Base-by-base conservation (phyloP, 2,797 vertebrate genomes). In the Lepilemur ruficaudatus region DNA sequence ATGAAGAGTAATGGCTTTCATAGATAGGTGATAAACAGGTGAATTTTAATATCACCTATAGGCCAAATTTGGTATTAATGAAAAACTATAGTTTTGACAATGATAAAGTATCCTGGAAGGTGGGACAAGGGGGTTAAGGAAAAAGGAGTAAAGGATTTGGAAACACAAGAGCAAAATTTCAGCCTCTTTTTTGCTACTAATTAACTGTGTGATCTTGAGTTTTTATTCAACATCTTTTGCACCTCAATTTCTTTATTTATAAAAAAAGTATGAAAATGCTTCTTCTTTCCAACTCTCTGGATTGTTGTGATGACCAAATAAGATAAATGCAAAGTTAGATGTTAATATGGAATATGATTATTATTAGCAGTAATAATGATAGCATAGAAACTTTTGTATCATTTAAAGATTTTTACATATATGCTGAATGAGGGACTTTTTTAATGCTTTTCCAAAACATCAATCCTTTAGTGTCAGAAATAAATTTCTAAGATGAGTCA, bases 401-500 rank as follows among this genome's bases (percentile, higher is more conserved):
- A 90, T 79, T 94, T 95, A 78, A 91, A 76, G 11, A 89, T 80
- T 70, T 96, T 67, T 70, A 79, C 57, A 70, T 32, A 70, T 41
- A 81, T 88, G 32, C 14, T 7, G 52, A 91, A 89, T 67, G 59
- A 93, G 57, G 32, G 7, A 12, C 57, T 22, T 67, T 82, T 81
- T 55, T 22, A n/a, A 59, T 65, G 93, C 48, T 30, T 92, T 94
- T 90, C 22, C 43, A 70, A 92, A 90, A 11, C 65, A 93, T 95
- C 83, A 91, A 15, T 92, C 28, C 79, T 72, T 22, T 52, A 84
- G 35, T 85, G 22, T 91, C 43, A 97, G 55, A 94, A 76, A 93
- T 85, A 95, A 32, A 69, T 28, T 85, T 84, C 48, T 72, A 89
- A 91, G 65, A 90, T 92, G 92, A 96, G 14, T 92, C 81, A 96